Evolutionary conservation across 2,797 vertebrate genomes (phyloP).

Genomic region (Calcarius lapponicus): DNA sequence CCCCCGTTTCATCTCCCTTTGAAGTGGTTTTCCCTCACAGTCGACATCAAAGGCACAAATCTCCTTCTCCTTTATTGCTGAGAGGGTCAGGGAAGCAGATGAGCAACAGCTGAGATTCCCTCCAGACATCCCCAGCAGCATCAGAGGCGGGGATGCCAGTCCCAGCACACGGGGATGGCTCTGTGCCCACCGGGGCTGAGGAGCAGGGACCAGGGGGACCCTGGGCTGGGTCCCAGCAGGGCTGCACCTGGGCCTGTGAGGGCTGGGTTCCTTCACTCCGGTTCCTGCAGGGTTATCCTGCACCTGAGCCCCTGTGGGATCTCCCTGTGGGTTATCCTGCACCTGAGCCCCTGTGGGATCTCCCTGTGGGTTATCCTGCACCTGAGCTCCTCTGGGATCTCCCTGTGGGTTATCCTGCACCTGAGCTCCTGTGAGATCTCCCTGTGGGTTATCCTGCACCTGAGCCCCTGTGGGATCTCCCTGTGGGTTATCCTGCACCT

Average conservation of each 20-base stretch:
- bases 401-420: too few relatives aligned
- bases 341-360: too few relatives aligned
- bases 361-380: too few relatives aligned
- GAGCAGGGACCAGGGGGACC: rapidly evolving
- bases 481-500: too few relatives aligned
- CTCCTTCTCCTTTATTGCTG: neutral
- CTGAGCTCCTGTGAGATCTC: too few relatives aligned
- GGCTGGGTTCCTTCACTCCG: rapidly evolving
- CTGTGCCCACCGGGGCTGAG: rapidly evolving
- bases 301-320: too few relatives aligned
- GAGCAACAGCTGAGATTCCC: neutral
- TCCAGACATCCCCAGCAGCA: neutral
- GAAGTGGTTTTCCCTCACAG: neutral
- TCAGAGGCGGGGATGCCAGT: neutral
- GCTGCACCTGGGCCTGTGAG: neutral
- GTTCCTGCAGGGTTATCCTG: too few relatives aligned
- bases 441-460: rapidly evolving
- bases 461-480: too few relatives aligned
- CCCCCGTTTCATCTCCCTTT: neutral
- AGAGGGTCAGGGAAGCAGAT: neutral
- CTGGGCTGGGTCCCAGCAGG: rapidly evolving
- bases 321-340: too few relatives aligned
- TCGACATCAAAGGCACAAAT: neutral
- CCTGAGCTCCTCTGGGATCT: too few relatives aligned
- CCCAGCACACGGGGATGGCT: neutral